These are phyloP conservation scores for Perca flavescens DNA, from an alignment of 2,113 vertebrate species.

Conservation along the genomic window DNA sequence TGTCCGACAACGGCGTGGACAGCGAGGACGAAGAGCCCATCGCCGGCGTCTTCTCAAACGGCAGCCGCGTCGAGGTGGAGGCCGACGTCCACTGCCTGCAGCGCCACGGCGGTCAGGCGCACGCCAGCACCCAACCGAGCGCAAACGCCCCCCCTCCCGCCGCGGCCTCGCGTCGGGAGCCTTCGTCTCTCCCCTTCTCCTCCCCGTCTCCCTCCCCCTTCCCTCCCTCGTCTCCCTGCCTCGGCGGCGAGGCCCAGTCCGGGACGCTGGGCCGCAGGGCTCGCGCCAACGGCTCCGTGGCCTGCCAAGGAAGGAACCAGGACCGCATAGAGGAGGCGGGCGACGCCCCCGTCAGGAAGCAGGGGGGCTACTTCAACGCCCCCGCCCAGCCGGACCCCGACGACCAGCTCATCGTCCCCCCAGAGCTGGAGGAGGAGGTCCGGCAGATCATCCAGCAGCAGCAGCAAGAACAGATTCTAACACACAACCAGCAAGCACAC, in stretches of 20 bases:
- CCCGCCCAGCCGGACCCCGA: slow-evolving; percentile 95
- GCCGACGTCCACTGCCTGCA: slow-evolving; percentile 93
- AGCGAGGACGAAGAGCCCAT: slow-evolving; percentile 98
- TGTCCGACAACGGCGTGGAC: slow-evolving; percentile 96
- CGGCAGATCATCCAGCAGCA: slow-evolving; percentile 97
- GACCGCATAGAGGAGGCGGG: slow-evolving; percentile 93
- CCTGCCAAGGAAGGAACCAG: slow-evolving; percentile 91
- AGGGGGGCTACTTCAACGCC: slow-evolving; percentile 95
- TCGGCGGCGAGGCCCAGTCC: slow-evolving; percentile 86
- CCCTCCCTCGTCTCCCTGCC: slow-evolving; percentile 87
- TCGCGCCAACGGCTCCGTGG: slow-evolving; percentile 93
- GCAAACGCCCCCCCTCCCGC: slow-evolving; percentile 23
- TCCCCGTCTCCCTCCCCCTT: slow-evolving; percentile 84
- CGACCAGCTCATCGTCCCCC: slow-evolving; percentile 97
- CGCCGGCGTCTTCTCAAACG: slow-evolving; percentile 95
- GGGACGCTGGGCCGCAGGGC: slow-evolving; percentile 88
- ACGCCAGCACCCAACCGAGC: slow-evolving; percentile 17
- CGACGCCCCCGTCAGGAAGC: slow-evolving; percentile 90
- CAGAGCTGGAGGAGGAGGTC: slow-evolving; percentile 97
- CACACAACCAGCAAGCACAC: slow-evolving; percentile 79
- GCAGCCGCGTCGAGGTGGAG: slow-evolving; percentile 95
- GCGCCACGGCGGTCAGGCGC: slow-evolving; percentile 59
- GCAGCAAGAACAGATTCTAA: slow-evolving; percentile 68
- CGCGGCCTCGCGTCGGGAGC: slow-evolving; percentile 25
- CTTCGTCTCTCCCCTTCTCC: slow-evolving; percentile 49